Conservation (phyloP, 2,113 vertebrate species). For the Tamias sibiricus region DNA sequence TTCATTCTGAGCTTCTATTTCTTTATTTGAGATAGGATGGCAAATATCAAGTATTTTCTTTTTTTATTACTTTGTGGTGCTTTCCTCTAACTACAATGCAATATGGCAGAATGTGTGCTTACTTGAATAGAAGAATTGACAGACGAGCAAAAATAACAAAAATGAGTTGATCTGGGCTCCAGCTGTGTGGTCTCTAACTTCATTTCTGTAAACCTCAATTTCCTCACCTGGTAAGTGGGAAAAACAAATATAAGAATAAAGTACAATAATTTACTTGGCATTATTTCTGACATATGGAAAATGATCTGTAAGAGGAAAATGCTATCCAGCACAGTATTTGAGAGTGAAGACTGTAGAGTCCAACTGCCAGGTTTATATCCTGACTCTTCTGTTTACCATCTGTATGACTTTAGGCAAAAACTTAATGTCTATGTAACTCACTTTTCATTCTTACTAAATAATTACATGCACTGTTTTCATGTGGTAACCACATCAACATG, state of each 20-base stretch:
- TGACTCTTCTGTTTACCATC: not conserved
- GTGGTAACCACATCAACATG: not conserved
- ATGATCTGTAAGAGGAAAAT: not conserved
- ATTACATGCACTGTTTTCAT: not conserved
- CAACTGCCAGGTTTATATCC: not conserved
- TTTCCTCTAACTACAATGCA: not conserved
- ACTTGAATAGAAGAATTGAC: not conserved
- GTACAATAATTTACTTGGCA: not conserved
- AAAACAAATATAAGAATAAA: not conserved
- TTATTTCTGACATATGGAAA: not conserved
- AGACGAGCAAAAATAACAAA: not conserved
- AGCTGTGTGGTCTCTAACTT: not conserved
- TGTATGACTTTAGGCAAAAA: not conserved
- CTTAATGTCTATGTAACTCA: not conserved
- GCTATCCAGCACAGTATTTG: not conserved
- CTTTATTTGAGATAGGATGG: not conserved
- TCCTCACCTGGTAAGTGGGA: not conserved
- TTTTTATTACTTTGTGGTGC: not conserved
- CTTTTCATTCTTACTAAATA: conserved; percentile 46
- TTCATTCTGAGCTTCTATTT: not conserved
- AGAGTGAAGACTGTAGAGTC: not conserved
- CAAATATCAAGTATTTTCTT: not conserved
- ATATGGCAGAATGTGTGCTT: no score
- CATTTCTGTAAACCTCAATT: conserved; percentile 25
- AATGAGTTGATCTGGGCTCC: not conserved